Evolutionary conservation across 2,888 invertebrate genomes (phyloP).

Genomic region (Helicoverpa assulta): DNA sequence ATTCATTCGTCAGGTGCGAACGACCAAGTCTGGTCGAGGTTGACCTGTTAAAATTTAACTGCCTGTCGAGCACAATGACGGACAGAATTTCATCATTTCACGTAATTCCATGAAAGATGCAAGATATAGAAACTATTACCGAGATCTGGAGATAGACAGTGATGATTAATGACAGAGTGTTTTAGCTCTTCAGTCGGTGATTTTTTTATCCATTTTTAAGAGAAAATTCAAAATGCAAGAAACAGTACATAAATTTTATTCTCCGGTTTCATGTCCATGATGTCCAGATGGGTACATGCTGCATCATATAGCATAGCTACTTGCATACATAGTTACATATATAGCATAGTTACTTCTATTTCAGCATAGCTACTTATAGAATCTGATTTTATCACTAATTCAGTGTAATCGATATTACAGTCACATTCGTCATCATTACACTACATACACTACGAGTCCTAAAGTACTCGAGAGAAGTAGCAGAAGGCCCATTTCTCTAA

Average conservation of each 20-base stretch:
- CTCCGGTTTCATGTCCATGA: neutral
- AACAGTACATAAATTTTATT: neutral
- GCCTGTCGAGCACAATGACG: neutral
- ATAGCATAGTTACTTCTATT: no score
- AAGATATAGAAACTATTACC: neutral
- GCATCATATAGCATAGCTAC: constrained; percentile 17
- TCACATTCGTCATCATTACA: constrained; percentile 51
- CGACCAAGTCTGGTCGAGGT: constrained; percentile 14
- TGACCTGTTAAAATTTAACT: neutral
- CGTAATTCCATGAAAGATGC: neutral
- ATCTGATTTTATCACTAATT: constrained; percentile 40
- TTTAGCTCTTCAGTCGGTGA: no score
- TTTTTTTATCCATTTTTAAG: no score
- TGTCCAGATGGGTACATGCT: no score
- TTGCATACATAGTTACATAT: no score
- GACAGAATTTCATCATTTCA: neutral
- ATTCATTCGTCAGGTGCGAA: constrained; percentile 63
- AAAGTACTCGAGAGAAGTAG: neutral
- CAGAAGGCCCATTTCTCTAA: constrained; percentile 20
- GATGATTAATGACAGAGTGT: neutral
- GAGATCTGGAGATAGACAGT: no score
- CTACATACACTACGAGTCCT: neutral
- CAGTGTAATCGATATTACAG: constrained; percentile 37
- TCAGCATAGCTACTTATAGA: neutral
- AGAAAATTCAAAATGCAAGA: neutral